Conservation (phyloP, 2,797 vertebrate genomes). For the Parotocinclus haroldoi region DNA sequence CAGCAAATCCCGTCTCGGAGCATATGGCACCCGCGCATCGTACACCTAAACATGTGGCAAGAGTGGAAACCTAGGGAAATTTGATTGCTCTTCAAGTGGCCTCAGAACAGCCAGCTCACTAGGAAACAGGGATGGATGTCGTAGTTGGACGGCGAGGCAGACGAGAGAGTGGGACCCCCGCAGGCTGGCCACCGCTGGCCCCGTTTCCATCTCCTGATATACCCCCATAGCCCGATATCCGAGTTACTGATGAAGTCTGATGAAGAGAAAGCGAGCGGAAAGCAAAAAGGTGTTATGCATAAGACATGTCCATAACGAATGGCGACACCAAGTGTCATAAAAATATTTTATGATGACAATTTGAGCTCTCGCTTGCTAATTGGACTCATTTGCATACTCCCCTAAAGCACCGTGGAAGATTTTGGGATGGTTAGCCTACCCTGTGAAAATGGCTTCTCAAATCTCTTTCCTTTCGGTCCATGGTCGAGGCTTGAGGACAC, state of each 20-base stretch:
- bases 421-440: too few species aligned
- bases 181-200: conserved; percentile 40
- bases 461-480: too few species aligned
- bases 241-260: conserved; percentile 50
- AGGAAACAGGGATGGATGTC: conserved; percentile 55
- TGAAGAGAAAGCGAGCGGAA: conserved; percentile 21
- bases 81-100: conserved; percentile 51
- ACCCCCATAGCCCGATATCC: conserved; percentile 32
- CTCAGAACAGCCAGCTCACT: conserved; percentile 46
- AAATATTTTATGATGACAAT: too few species aligned
- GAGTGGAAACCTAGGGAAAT: conserved; percentile 53
- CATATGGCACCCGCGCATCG: conserved; percentile 64
- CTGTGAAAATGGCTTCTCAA: too few species aligned
- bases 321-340: too few species aligned
- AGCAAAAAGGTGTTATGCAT: background rate
- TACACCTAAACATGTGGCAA: conserved; percentile 54
- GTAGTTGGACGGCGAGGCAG: conserved; percentile 46
- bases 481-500: too few species aligned
- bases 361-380: too few species aligned
- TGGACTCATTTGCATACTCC: too few species aligned
- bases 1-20: conserved; percentile 63
- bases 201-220: background rate
- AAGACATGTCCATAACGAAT: background rate
- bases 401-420: too few species aligned
- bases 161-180: conserved; percentile 32